Percentiles rank a stretch among this genome's conserved stretches.
Conservation (phyloP, 2,888 invertebrate genomes). For the Philhelius pedissequus region DNA sequence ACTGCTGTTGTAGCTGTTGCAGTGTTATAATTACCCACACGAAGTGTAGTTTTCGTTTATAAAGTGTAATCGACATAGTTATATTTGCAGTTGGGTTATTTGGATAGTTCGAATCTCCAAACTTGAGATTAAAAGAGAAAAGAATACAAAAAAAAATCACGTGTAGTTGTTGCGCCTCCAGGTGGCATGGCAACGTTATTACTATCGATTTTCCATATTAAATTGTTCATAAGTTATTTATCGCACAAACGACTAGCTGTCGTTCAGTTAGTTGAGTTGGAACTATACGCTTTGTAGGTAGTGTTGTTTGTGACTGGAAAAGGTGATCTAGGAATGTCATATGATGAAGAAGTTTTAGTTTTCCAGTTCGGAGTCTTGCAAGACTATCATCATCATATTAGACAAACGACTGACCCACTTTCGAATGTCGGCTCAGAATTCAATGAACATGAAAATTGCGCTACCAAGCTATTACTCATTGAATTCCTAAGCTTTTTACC, state of each 20-base stretch:
- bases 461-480: slow-evolving; percentile 4
- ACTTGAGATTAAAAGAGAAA: neutral
- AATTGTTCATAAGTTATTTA: slow-evolving; percentile 46
- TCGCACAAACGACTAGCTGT: slow-evolving; percentile 6
- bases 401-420: slow-evolving; percentile 51
- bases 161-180: slow-evolving; percentile 31
- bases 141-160: neutral
- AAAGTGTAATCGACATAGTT: slow-evolving; percentile 27
- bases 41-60: slow-evolving; percentile 34
- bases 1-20: neutral
- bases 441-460: slow-evolving; percentile 46
- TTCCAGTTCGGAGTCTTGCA: slow-evolving; percentile 31
- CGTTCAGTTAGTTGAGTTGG: slow-evolving; percentile 14
- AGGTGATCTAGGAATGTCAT: slow-evolving; percentile 51
- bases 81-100: slow-evolving; percentile 23
- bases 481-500: slow-evolving; percentile 21
- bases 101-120: slow-evolving; percentile 27
- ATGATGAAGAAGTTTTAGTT: slow-evolving; percentile 15
- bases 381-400: slow-evolving; percentile 44
- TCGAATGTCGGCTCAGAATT: slow-evolving; percentile 48
- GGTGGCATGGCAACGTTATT: neutral
- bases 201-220: slow-evolving; percentile 56
- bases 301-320: neutral
- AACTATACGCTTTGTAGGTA: neutral
- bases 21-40: slow-evolving; percentile 46